Conservation (phyloP, 2,113 vertebrate genomes). For the Acanthisitta chloris region DNA sequence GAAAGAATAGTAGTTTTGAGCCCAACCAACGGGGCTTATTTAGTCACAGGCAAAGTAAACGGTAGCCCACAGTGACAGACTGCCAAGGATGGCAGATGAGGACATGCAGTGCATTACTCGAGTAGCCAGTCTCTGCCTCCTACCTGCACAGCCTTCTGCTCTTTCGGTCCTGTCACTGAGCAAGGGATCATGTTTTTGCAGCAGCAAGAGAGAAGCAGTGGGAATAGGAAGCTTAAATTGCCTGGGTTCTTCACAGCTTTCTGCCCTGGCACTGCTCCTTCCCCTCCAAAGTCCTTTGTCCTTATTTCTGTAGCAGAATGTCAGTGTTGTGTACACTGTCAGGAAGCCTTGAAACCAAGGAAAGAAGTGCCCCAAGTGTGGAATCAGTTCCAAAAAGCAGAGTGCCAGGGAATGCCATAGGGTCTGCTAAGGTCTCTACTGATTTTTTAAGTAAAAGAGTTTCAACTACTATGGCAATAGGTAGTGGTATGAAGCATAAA, state of each 20-base stretch:
- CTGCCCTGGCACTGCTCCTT: neutral
- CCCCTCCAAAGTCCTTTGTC: neutral
- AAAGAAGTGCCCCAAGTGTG: neutral
- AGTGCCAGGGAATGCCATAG: neutral
- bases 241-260: neutral
- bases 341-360: neutral
- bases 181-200: neutral
- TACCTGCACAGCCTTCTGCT: conserved; percentile 49
- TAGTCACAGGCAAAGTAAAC: neutral
- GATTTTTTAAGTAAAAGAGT: neutral
- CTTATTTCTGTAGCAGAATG: neutral
- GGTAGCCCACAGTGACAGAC: neutral
- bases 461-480: neutral
- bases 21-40: neutral
- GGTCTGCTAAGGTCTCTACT: neutral
- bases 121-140: conserved; percentile 27
- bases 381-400: neutral
- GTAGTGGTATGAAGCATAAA: neutral
- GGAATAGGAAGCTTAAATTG: neutral
- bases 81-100: conserved; percentile 35
- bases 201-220: neutral
- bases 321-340: neutral
- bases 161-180: neutral
- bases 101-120: neutral
- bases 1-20: neutral